Base-by-base conservation (phyloP, 2,888 invertebrate genomes). In the Leucophora obtusa region DNA sequence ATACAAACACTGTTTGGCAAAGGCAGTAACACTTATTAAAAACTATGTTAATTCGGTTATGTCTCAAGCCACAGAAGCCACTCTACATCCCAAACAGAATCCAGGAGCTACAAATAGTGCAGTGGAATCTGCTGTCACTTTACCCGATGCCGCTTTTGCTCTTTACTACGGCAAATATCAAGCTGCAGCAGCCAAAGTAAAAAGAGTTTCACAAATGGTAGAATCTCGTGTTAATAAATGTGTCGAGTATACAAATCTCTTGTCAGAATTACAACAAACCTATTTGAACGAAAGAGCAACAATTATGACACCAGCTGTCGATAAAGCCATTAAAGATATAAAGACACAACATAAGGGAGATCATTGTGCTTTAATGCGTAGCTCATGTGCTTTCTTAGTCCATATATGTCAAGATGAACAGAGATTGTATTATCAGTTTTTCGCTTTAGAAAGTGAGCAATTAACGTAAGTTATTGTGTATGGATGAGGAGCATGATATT, bases 371-470 rank as follows among this genome's bases (percentile, higher is more conserved):
- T 91, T 97, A 60, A 94, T 96, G 82, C 92, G 98, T 51, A 95
- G 96, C 84, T 95, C 97, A 0, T 97, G 97, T 90, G 94, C 97
- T 10, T 95, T 98, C 87, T 92, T 98, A 43, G 94, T 98, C 43
- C 97, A 98, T 89, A 95, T 98, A 0, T 98, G 97, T 83, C 94
- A 97, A 84, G 99, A 99, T 90, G 99, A 99, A 89, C 94, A 96
- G 85, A 94, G 96, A 82, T 92, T 99, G 3, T 99, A 96, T 89
- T 93, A 94, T 83, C 97, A 98, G 88, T 98, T 98, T 90, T 99
- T 99, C 88, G 92, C 93, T 0, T 92, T 93, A 51, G 91, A 93
- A 0, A 94, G 95, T 7, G 89, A 91, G 2, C 93, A 94, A 59
- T 88, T 97, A 6, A 92, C 93, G 93, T 95, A 84, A 92, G 91